Percentiles rank a stretch among this genome's conserved stretches.
These are phyloP conservation scores for Atta colombica DNA, from an alignment of 1,140 invertebrate genomes.

Conservation along the genomic window DNA sequence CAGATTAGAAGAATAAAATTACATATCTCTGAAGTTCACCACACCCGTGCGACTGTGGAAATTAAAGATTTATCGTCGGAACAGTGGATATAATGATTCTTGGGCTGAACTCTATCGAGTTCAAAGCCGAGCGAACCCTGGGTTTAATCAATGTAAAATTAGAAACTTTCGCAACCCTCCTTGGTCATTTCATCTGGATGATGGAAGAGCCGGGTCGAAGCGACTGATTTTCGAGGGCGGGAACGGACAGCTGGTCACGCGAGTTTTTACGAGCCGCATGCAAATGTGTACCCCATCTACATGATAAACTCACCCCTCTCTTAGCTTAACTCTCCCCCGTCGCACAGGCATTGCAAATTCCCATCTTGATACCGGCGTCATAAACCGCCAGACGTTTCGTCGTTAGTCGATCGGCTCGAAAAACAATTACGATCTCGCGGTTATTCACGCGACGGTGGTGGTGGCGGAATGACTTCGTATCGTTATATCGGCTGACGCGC, in stretches of 20 bases:
- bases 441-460: slow-evolving; percentile 45
- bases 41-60: neutral
- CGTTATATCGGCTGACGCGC: slow-evolving; percentile 53
- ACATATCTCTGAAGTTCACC: neutral
- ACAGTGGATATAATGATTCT: neutral
- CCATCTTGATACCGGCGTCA: slow-evolving; percentile 54
- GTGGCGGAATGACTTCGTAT: slow-evolving; percentile 35
- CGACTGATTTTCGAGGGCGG: slow-evolving; percentile 64
- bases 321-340: neutral
- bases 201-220: slow-evolving; percentile 19
- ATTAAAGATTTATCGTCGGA: slow-evolving; percentile 4
- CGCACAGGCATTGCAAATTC: slow-evolving; percentile 31
- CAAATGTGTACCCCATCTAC: slow-evolving; percentile 60
- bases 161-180: slow-evolving; percentile 50
- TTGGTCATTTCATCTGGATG: slow-evolving; percentile 22
- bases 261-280: slow-evolving; percentile 74
- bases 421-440: slow-evolving; percentile 56
- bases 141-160: slow-evolving; percentile 56
- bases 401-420: slow-evolving; percentile 43
- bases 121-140: neutral
- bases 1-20: neutral
- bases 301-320: slow-evolving; percentile 51
- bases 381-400: slow-evolving; percentile 51
- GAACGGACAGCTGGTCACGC: slow-evolving; percentile 70
- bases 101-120: neutral